Evolutionary conservation across 2,888 invertebrate species (phyloP), one percentile per base, ranked within the genome.

Genomic region (Harmothoe impar): DNA sequence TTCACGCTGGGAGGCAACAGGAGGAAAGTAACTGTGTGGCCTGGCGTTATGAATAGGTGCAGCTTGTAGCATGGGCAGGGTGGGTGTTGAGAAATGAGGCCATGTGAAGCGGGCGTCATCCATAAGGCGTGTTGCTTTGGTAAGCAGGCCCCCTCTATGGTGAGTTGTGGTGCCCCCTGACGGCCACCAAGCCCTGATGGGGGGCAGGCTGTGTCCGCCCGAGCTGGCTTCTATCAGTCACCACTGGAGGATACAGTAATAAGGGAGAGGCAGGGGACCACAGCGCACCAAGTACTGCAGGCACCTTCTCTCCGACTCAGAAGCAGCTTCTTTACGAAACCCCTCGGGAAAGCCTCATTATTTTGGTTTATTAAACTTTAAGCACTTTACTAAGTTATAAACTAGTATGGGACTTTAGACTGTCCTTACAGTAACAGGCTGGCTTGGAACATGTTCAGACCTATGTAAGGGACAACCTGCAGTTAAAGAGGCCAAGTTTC

Each of bases 101-200:
- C 29, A 15, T 15, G 72, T 25, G 29, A 72, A 25, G 29, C 72
- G 3, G n/a, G 25, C 72, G 72, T 62, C 62, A 62, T 62, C 62
- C 62, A 62, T 62, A 62, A 72, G 72, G 29, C 72, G 31, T 25
- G 31, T 72, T 7, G 25, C 25, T 72, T 72, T 25, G 72, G 29
- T 72, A 72, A 25, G 3, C 20, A 72, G 72, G 25, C 62, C 62
- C 62, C 15, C n/a, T n/a, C 62, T n/a, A 29, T 29, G 25, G 72
- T 72, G 72, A 72, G 72, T 29, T 25, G 72, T 72, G 72, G 72
- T 25, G 72, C 29, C 72, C 72, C 31, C 72, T 72, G 31, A 25
- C 31, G 72, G 72, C 72, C n/a, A 25, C 23, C 62, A n/a, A n/a
- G 7, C 62, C 20, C 23, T 15, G 62, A 20, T 62, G 62, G 62